phyloP scores from a whole-genome alignment of 1,140 invertebrate genomes.

The Trichonephila clavata region DNA sequence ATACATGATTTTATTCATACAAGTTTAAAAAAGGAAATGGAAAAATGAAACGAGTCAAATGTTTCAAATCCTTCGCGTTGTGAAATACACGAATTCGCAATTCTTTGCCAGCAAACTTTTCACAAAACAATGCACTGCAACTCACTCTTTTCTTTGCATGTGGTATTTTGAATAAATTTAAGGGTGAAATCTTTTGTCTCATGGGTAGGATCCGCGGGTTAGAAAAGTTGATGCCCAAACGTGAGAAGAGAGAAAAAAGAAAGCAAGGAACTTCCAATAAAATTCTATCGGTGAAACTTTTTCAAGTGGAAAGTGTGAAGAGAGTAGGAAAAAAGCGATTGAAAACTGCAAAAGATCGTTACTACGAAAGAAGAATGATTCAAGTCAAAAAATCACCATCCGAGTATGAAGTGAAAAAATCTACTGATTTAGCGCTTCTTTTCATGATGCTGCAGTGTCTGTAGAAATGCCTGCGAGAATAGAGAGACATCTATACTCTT shows the following conservation, averaged over 20 bases:
- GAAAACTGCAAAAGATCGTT: slow-evolving; percentile 22
- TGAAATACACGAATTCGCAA: slow-evolving; percentile 11
- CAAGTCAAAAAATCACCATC: slow-evolving; percentile 1
- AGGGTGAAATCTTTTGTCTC: slow-evolving; percentile 21
- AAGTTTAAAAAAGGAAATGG: neutral
- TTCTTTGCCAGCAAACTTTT: neutral
- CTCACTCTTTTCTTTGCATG: neutral
- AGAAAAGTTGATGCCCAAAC: neutral
- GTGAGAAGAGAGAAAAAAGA: neutral
- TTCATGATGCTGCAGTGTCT: neutral
- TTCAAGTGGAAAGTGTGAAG: slow-evolving; percentile 21
- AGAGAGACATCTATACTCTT: neutral
- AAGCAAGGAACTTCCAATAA: neutral
- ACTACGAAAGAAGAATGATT: neutral
- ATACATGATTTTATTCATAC: slow-evolving; percentile 16
- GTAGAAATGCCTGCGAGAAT: neutral
- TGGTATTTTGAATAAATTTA: slow-evolving; percentile 23
- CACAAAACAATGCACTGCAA: neutral
- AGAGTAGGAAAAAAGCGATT: neutral
- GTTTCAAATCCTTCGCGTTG: neutral
- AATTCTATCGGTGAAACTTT: slow-evolving; percentile 18
- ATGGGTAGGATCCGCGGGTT: neutral
- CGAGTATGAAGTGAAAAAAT: neutral
- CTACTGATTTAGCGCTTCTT: neutral
- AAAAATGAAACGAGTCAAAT: neutral